phyloP scores from a whole-genome alignment of 2,888 invertebrate species.

The Rhagophthalmus giganteus region DNA sequence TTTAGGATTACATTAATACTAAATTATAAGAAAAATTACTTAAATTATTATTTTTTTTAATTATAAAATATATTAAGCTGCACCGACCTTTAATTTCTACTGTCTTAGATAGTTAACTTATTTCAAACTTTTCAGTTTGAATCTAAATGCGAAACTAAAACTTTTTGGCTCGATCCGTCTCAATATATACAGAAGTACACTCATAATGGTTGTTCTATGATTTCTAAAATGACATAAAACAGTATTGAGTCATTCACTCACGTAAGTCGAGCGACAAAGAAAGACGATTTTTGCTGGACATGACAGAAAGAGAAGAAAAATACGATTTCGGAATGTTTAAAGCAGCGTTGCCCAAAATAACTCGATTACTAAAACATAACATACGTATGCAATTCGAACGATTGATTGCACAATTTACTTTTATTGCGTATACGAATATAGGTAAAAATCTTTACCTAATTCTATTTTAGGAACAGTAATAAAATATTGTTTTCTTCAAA shows the following conservation, averaged over 20 bases:
- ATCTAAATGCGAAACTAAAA: neutral
- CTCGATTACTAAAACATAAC: neutral
- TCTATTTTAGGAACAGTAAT: too few species aligned
- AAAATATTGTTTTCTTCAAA: too few species aligned
- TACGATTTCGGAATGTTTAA: neutral
- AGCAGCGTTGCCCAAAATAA: neutral
- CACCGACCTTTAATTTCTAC: neutral
- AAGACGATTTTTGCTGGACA: neutral
- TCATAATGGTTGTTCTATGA: neutral
- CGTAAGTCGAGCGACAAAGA: neutral
- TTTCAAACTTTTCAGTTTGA: neutral
- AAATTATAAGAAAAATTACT: neutral
- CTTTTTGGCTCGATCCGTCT: neutral
- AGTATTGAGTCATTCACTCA: neutral
- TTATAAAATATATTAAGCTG: neutral
- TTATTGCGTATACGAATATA: neutral
- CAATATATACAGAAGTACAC: neutral
- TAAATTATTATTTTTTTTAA: too few species aligned
- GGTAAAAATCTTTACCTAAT: too few species aligned
- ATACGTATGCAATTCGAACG: neutral
- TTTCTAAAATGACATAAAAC: neutral
- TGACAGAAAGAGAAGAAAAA: neutral
- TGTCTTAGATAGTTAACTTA: neutral
- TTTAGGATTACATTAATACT: neutral
- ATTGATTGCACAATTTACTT: neutral